phyloP scores from a whole-genome alignment of 1,140 invertebrate genomes.

The Lordiphosa clarofinis region DNA sequence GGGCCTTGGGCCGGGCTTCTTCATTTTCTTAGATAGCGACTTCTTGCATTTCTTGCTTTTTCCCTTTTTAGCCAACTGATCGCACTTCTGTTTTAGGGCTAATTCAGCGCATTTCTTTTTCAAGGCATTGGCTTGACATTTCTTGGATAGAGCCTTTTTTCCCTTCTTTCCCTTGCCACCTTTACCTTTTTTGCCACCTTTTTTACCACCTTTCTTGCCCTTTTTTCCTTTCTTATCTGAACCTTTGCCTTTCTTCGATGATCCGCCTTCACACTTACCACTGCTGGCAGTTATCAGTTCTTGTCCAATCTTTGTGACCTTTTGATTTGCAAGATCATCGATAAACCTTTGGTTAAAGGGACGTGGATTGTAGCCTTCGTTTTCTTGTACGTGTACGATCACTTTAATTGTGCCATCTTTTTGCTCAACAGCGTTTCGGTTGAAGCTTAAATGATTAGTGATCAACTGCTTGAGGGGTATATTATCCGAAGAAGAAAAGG shows the following conservation, averaged over 20 bases:
- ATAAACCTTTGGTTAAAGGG: neutral
- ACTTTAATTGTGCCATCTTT: neutral
- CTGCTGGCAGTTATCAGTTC: neutral
- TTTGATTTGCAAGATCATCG: constrained; percentile 2
- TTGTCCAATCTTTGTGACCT: constrained; percentile 1
- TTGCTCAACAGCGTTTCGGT: neutral
- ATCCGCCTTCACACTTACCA: neutral
- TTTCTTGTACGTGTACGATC: neutral
- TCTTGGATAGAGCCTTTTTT: too few species aligned
- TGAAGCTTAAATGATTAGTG: neutral
- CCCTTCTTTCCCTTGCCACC: too few species aligned
- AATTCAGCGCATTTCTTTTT: constrained; percentile 10
- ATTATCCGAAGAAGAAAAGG: neutral
- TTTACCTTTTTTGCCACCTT: too few species aligned
- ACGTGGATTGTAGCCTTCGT: neutral
- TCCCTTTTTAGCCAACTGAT: neutral
- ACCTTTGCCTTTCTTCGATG: neutral
- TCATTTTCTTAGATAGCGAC: too few species aligned
- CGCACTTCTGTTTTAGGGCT: neutral
- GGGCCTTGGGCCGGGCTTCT: too few species aligned
- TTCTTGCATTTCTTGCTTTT: neutral
- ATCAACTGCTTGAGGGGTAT: constrained; percentile 2
- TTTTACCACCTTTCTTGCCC: neutral
- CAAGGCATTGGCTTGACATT: neutral
- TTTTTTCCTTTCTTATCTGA: neutral